Base-by-base conservation (phyloP, 1,140 invertebrate genomes). In the Cyclina sinensis region DNA sequence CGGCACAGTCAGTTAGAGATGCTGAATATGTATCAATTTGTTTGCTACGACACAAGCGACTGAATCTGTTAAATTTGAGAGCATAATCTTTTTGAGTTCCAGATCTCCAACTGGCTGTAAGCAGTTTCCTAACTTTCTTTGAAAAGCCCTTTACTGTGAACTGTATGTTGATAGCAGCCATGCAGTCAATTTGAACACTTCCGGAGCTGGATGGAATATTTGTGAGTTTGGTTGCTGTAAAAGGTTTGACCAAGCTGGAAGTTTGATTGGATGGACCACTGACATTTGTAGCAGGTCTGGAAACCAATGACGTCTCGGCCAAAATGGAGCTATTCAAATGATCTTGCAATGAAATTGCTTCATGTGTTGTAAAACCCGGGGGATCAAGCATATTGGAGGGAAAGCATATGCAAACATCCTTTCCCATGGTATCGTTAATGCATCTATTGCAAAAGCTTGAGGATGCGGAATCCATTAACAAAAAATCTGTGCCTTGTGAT, bases 321-420 rank as follows among this genome's bases (percentile, higher is more conserved):
- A 91, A 43, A 57, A 68, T 37, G 88, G 90, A 18, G 88, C 88
- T 57, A 91, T 85, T 43, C 89, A 79, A 57, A 86, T 76, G 21
- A 86, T 86, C 68, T 24, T 65, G 35, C 82, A 85, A 32, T 74
- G 39, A 39, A 76, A 73, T 30, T 73, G 59, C 43, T 76, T 62
- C 30, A 91, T 78, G 4, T 89, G 84, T 65, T 68, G 3, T n/a
- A 89, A 43, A 46, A 73, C 68, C 16, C 32, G 24, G 4, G 68
- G 68, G 7, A 73, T 73, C n/a, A 73, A n/a, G n/a, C 68, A 73
- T 32, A 73, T 73, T 7, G 68, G 68, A 37, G 68, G 32, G 68
- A n/a, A 59, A n/a, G 57, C 57, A 27, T 59, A 59, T 59, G 57
- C 57, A 59, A 88, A 82, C 88, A 89, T 76, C 3, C 48, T 74